phyloP scores from a whole-genome alignment of 2,888 invertebrate genomes.

The Meandrusa payeni region DNA sequence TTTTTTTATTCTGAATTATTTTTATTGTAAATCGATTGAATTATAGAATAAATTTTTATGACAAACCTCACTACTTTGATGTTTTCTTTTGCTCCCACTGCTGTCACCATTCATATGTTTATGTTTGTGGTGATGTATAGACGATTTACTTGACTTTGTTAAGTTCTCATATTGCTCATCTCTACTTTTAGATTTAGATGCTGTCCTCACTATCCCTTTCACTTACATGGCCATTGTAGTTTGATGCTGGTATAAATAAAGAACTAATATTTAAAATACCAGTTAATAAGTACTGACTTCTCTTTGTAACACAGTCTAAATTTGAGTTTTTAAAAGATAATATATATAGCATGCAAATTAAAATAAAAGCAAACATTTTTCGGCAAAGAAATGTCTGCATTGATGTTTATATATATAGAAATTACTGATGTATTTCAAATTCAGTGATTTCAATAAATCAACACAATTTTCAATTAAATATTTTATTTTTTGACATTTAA shows the following conservation, averaged over 20 bases:
- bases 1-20: too few relatives aligned
- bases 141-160: conserved; percentile 27
- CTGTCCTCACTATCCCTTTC: conserved; percentile 61
- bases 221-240: conserved; percentile 60
- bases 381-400: conserved; percentile 7
- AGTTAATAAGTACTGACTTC: too few relatives aligned
- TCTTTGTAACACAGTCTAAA: too few relatives aligned
- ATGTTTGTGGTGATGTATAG: conserved; percentile 35
- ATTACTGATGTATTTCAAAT: not conserved
- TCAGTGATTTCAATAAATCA: conserved; percentile 7
- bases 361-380: not conserved
- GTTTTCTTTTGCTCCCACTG: conserved; percentile 56
- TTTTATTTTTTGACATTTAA: not conserved
- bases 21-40: too few relatives aligned
- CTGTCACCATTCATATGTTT: conserved; percentile 56
- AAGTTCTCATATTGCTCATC: conserved; percentile 39
- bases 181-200: conserved; percentile 42
- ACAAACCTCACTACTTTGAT: conserved; percentile 68
- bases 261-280: conserved; percentile 24
- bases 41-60: not conserved
- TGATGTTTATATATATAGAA: conserved; percentile 14
- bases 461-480: not conserved
- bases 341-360: conserved; percentile 2
- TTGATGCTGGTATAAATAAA: conserved; percentile 44
- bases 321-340: too few relatives aligned